Evolutionary conservation across 2,113 vertebrate species (phyloP).

Genomic region (Anthoscopus minutus): DNA sequence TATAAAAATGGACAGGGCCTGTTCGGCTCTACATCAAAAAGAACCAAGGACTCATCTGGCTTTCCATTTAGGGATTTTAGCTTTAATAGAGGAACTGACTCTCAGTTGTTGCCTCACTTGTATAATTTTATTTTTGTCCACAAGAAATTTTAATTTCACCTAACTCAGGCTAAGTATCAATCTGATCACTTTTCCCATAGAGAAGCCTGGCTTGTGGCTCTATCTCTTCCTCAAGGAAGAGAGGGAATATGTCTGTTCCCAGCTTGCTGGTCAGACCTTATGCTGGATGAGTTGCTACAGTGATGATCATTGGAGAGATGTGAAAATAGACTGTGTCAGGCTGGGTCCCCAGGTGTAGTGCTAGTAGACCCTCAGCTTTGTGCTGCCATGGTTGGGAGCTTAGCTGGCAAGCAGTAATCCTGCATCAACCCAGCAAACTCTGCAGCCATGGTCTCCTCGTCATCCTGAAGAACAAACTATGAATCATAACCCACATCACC

Average conservation of each 20-base stretch:
- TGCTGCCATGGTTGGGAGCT: accelerated
- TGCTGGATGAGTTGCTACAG: not conserved
- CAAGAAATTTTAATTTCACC: not conserved
- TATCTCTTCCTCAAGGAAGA: not conserved
- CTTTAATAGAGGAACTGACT: not conserved
- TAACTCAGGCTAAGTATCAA: not conserved
- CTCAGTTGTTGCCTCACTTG: not conserved
- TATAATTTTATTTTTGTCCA: not conserved
- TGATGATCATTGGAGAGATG: not conserved
- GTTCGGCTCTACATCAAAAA: not conserved
- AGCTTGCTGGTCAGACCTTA: not conserved
- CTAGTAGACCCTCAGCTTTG: not conserved
- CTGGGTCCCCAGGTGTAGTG: not conserved
- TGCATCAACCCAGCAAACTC: not conserved
- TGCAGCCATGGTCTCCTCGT: not conserved
- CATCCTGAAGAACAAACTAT: not conserved
- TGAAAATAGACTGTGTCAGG: not conserved
- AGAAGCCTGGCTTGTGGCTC: not conserved
- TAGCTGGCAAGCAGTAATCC: not conserved
- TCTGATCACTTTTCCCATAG: not conserved
- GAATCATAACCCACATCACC: not conserved
- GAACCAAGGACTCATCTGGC: not conserved
- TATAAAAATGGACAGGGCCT: not conserved
- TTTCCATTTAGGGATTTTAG: not conserved
- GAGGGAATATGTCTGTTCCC: not conserved